Percentiles rank a stretch among this genome's conserved stretches.
Conservation (phyloP, 2,797 vertebrate genomes). For the Pseudochirops cupreus region DNA sequence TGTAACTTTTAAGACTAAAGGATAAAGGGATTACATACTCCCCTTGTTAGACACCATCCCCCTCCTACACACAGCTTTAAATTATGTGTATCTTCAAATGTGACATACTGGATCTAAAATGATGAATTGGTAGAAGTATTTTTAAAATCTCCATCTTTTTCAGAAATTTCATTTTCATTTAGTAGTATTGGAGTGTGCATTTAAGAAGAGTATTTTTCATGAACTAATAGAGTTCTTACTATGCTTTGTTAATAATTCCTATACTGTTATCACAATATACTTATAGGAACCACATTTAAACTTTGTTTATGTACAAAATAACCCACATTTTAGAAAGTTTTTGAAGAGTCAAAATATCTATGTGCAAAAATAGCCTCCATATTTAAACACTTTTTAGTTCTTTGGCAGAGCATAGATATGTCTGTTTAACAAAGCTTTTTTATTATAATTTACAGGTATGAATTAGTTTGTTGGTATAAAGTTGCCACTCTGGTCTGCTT, state of each 20-base stretch:
- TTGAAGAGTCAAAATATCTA: constrained; percentile 40
- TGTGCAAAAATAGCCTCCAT: constrained; percentile 46
- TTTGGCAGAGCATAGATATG: constrained; percentile 20
- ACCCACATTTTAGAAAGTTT: constrained; percentile 39
- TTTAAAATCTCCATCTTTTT: not conserved
- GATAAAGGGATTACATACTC: not conserved
- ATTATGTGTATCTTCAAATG: not conserved
- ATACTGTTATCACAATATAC: constrained; percentile 34
- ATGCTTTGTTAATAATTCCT: not conserved
- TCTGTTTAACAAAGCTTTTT: constrained; percentile 42
- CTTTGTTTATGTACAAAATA: constrained; percentile 31
- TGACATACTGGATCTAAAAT: not conserved
- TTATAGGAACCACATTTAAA: constrained; percentile 36
- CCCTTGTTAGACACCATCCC: not conserved
- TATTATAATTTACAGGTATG: constrained; percentile 45
- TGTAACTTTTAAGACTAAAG: not conserved
- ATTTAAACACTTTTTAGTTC: constrained; percentile 36
- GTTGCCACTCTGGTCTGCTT: constrained; percentile 15
- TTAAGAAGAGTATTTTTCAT: constrained; percentile 40
- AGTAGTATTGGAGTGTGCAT: constrained; percentile 25
- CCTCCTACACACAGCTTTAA: not conserved
- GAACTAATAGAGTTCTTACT: constrained; percentile 9
- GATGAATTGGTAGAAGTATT: not conserved
- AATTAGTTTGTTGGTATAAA: constrained; percentile 42
- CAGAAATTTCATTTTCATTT: not conserved